phyloP scores from a whole-genome alignment of 2,113 vertebrate genomes.

The human (Homo sapiens) region GRCh38 chr6:69969001-69969500 shows the following conservation, averaged over 20 bases:
- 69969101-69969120: not conserved
- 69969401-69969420: not conserved
- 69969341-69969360: not conserved
- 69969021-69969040: not conserved
- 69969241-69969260: not conserved
- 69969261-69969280: not conserved
- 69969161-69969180: conserved; percentile 10
- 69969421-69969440: not conserved
- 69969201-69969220: not conserved
- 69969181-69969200: conserved; percentile 17
- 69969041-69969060: not conserved
- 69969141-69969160: not conserved
- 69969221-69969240: not conserved
- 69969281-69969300: not conserved
- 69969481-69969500: not conserved
- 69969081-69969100: not conserved
- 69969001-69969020: not conserved
- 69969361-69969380: not conserved
- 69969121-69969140: conserved; percentile 1
- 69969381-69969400: not conserved
- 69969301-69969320: not conserved
- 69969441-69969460: not conserved
- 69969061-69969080: conserved; percentile 30
- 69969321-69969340: not conserved
- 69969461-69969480: not conserved